Percentiles rank a stretch among this genome's conserved stretches.
Evolutionary conservation across 1,140 invertebrate genomes (phyloP).

Genomic region (Diachasma alloeum): DNA sequence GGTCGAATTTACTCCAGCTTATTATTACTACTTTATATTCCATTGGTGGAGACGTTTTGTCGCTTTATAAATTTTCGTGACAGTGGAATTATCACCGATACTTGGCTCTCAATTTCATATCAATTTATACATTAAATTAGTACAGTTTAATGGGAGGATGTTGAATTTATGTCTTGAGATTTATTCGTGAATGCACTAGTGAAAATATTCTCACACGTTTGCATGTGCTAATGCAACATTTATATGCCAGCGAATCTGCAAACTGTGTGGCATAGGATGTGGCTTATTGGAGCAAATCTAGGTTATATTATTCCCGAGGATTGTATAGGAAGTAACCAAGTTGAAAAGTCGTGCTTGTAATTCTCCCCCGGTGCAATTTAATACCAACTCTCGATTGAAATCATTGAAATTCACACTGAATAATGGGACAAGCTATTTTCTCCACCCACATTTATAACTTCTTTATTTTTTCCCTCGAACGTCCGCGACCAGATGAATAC

Average conservation of each 20-base stretch:
- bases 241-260: neutral
- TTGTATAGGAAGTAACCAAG: conserved; percentile 32
- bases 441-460: neutral
- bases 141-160: neutral
- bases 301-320: conserved; percentile 56
- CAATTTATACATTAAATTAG: too few species aligned
- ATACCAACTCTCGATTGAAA: conserved; percentile 12
- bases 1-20: conserved; percentile 64
- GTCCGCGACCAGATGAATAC: neutral
- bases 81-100: neutral
- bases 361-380: conserved; percentile 24
- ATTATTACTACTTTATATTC: conserved; percentile 66
- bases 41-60: conserved; percentile 18
- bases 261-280: conserved; percentile 48
- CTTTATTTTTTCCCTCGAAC: neutral
- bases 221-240: neutral
- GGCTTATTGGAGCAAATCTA: conserved; percentile 61
- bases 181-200: neutral
- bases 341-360: conserved; percentile 15
- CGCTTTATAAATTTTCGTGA: neutral
- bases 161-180: neutral
- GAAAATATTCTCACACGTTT: neutral
- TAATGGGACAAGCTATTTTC: neutral
- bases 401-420: neutral
- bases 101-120: too few species aligned